A percentile compares a stretch with the other conserved stretches of the same genome.
These are phyloP conservation scores for Arnoldichthys spilopterus DNA, from an alignment of 2,797 vertebrate genomes.

Conservation along the genomic window DNA sequence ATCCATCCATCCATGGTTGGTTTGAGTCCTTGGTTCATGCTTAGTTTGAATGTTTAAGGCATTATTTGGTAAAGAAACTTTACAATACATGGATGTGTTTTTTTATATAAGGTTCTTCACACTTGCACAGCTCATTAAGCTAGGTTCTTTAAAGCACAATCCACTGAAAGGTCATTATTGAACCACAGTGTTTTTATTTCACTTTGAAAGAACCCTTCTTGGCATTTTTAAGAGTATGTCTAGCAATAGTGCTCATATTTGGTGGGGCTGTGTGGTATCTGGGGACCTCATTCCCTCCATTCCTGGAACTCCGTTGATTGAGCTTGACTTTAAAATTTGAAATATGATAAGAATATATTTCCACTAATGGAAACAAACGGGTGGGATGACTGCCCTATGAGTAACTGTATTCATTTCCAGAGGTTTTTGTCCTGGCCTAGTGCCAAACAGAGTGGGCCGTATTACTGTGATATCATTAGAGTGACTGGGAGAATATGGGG, in stretches of 20 bases:
- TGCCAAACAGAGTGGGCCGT: slow-evolving; percentile 3
- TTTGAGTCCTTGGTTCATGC: no score
- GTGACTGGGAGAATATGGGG: slow-evolving; percentile 8
- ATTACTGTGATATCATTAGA: slow-evolving; percentile 31
- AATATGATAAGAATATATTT: slow-evolving; percentile 44
- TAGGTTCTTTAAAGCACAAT: background rate
- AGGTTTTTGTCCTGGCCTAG: slow-evolving; percentile 17
- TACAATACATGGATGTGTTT: no score
- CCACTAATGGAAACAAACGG: slow-evolving; percentile 47
- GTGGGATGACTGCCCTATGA: slow-evolving; percentile 19
- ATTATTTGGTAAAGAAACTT: no score
- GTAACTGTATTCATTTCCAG: slow-evolving; percentile 44
- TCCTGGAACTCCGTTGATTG: slow-evolving; percentile 32
- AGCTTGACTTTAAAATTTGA: slow-evolving; percentile 51
- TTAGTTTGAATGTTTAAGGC: no score
- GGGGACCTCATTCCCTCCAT: slow-evolving; percentile 14
- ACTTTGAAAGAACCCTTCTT: background rate
- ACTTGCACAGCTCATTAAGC: background rate
- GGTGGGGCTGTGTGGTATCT: slow-evolving; percentile 10
- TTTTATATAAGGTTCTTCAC: no score
- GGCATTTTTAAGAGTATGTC: background rate
- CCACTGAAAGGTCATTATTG: background rate
- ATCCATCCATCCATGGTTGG: no score
- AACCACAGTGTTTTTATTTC: background rate
- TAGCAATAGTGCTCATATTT: background rate